Percentiles rank a stretch among this genome's conserved stretches.
These are phyloP conservation scores for Anguilla obscura DNA, from an alignment of 2,797 vertebrate genomes.

Conservation along the genomic window DNA sequence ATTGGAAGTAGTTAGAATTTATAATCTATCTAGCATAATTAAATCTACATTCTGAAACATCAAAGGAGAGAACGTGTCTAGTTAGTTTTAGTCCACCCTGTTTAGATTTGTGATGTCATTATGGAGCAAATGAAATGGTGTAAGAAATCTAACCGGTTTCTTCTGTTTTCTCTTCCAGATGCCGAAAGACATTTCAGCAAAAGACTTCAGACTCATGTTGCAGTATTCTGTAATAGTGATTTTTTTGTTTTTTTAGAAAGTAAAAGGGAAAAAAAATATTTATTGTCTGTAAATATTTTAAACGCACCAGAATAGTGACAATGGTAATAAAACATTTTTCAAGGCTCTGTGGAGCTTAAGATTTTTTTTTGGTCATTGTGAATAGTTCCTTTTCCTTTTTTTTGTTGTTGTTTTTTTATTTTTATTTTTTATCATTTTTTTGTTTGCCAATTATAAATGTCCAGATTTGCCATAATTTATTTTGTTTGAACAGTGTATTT, in stretches of 20 bases:
- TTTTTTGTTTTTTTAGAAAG: constrained; percentile 75
- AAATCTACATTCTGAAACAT: too few relatives aligned
- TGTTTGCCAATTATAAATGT: constrained; percentile 78
- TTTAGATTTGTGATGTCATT: too few relatives aligned
- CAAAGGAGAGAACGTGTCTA: too few relatives aligned
- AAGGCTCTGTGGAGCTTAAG: constrained; percentile 61
- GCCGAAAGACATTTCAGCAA: constrained; percentile 63
- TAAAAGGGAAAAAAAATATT: constrained; percentile 84
- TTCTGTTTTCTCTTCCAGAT: constrained; percentile 72
- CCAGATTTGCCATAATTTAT: constrained; percentile 91
- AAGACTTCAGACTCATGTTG: constrained; percentile 75
- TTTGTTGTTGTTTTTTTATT: neutral
- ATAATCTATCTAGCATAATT: too few relatives aligned
- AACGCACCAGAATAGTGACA: constrained; percentile 74
- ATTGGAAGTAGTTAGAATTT: too few relatives aligned
- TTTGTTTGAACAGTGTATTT: constrained; percentile 93
- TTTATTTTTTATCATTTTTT: constrained; percentile 50
- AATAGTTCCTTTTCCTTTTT: constrained; percentile 61
- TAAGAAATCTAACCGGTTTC: neutral
- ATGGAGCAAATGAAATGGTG: too few relatives aligned
- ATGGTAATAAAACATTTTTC: constrained; percentile 61
- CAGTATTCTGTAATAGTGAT: constrained; percentile 82
- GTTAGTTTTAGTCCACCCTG: too few relatives aligned
- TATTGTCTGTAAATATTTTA: constrained; percentile 97
- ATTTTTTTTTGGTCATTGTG: constrained; percentile 66